Percentiles rank a stretch among this genome's conserved stretches.
Evolutionary conservation across 1,140 invertebrate species (phyloP).

Genomic region (Periplaneta americana): DNA sequence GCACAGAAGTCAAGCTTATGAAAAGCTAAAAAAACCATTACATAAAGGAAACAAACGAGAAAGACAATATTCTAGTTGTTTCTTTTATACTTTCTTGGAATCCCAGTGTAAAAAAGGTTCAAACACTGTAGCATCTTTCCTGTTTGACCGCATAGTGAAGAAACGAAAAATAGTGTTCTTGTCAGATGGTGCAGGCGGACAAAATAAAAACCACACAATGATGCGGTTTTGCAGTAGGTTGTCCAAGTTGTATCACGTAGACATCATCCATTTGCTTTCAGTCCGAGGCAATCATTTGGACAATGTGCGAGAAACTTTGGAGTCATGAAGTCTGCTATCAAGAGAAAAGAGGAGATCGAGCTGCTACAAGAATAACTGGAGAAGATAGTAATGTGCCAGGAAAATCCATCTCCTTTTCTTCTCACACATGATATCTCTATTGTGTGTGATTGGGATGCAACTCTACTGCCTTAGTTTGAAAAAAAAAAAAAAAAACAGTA

Average conservation of each 20-base stretch:
- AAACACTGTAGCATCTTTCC: background rate
- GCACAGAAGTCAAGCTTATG: background rate
- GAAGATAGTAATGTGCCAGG: background rate
- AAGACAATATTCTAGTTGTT: background rate
- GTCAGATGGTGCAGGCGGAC: background rate
- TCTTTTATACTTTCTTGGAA: background rate
- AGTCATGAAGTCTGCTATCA: background rate
- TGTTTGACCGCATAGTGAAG: background rate
- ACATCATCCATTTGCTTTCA: background rate
- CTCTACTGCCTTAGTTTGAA: background rate
- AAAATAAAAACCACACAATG: background rate
- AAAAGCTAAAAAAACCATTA: background rate
- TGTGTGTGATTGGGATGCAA: background rate
- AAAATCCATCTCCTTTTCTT: background rate
- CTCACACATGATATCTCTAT: background rate
- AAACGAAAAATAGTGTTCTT: background rate
- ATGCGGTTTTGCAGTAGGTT: background rate
- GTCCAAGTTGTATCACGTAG: background rate
- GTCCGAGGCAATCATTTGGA: background rate
- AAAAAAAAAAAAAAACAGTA: too few relatives aligned
- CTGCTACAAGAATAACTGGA: background rate
- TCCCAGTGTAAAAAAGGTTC: background rate
- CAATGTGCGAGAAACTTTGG: background rate
- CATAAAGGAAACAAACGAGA: background rate
- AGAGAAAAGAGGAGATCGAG: background rate